phyloP scores from a whole-genome alignment of 2,797 vertebrate species.

The Varecia variegata region DNA sequence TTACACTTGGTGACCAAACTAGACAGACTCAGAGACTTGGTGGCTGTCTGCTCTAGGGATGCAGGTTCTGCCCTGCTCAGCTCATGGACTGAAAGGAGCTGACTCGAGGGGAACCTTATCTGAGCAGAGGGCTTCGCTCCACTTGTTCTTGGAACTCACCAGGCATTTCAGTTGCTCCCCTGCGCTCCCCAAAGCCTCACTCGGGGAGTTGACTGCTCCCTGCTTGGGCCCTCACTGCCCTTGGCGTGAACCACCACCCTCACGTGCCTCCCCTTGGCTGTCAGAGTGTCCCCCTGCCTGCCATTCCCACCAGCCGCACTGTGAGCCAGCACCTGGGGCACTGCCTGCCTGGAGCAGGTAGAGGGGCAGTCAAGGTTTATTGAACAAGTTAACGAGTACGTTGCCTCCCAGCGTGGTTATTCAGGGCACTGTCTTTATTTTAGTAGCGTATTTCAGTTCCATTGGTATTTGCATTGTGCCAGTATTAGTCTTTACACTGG shows the following conservation, averaged over 20 bases:
- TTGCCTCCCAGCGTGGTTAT: not conserved
- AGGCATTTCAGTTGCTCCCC: not conserved
- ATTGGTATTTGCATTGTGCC: conserved; percentile 39
- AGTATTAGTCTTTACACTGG: not conserved
- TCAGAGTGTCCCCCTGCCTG: not conserved
- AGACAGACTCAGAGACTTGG: not conserved
- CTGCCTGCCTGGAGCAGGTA: not conserved
- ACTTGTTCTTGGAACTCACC: not conserved
- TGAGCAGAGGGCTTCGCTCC: not conserved
- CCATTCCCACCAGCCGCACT: too few species aligned
- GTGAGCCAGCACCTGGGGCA: not conserved
- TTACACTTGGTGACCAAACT: not conserved
- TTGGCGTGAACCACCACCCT: not conserved
- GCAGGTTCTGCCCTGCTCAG: not conserved
- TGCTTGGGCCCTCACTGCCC: not conserved
- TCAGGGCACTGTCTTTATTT: conserved; percentile 17
- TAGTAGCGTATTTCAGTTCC: not conserved
- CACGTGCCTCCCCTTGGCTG: not conserved
- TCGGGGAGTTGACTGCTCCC: not conserved
- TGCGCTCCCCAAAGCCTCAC: not conserved
- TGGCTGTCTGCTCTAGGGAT: not conserved
- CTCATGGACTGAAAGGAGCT: not conserved
- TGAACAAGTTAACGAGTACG: not conserved
- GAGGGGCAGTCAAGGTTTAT: not conserved
- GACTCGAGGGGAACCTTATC: not conserved